A percentile compares a stretch with the other conserved stretches of the same genome.
Evolutionary conservation across 2,888 invertebrate species (phyloP).

Genomic region (Notocelia uddmanniana): DNA sequence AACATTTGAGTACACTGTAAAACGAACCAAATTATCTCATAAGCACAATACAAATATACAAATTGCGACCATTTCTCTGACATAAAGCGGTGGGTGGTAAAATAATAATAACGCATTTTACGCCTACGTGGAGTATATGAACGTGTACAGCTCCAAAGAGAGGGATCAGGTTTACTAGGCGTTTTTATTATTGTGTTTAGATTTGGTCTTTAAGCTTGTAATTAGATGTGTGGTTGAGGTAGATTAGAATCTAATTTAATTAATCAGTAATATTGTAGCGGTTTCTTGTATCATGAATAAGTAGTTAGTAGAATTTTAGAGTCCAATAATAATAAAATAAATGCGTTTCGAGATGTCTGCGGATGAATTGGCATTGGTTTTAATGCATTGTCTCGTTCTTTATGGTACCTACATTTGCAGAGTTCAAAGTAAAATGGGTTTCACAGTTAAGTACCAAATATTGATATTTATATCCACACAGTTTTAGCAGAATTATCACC

Average conservation of each 20-base stretch:
- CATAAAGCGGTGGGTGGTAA: slow-evolving; percentile 33
- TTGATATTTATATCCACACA: not conserved
- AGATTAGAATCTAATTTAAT: not conserved
- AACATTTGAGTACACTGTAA: slow-evolving; percentile 26
- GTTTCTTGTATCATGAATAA: no score
- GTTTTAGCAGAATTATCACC: no score
- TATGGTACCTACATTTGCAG: no score
- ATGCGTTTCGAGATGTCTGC: no score
- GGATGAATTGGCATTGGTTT: no score
- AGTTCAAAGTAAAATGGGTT: not conserved
- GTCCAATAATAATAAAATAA: no score
- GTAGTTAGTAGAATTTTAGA: no score
- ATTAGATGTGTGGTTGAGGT: not conserved
- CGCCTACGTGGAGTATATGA: slow-evolving; percentile 37
- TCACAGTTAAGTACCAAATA: not conserved
- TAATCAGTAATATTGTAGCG: not conserved
- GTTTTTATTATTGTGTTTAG: slow-evolving; percentile 29
- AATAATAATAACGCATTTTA: slow-evolving; percentile 42
- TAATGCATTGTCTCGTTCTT: no score
- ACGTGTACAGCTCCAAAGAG: slow-evolving; percentile 6
- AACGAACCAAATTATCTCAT: slow-evolving; percentile 30
- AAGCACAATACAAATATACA: slow-evolving; percentile 36
- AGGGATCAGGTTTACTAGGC: slow-evolving; percentile 24
- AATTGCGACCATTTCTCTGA: slow-evolving; percentile 37
- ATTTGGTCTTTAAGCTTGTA: slow-evolving; percentile 2